Base-by-base conservation (phyloP, 2,113 vertebrate genomes). In the Oenanthe oenanthe region DNA sequence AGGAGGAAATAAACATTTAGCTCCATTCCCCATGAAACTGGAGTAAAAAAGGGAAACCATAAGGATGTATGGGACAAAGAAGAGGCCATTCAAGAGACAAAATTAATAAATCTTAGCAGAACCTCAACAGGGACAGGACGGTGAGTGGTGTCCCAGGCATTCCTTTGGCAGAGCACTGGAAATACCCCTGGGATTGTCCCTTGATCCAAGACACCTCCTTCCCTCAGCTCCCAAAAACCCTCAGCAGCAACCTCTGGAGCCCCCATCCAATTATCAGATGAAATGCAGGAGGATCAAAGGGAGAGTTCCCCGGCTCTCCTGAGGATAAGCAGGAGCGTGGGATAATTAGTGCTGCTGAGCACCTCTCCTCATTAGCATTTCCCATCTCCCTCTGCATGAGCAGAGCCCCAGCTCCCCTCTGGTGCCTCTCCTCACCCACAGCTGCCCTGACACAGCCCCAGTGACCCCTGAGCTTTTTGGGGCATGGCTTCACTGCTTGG, bases 231-330 rank as follows among this genome's bases (percentile, higher is more conserved):
- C 91, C 95, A 45, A 42, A 70, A 92, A 26, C 0, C 2, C 57
- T 65, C 53, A 0, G 66, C 74, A 61, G 62, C 18, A 92, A 56
- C 62, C 91, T 82, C 85, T 85, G 93, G 93, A 94, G 58, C 14
- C 87, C 57, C 78, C 50, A 40, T 51, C 62, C 92, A 73, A 67
- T 95, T 93, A 95, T 6, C 51, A 92, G 84, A 73, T 75, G 66
- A 85, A 88, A 85, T 58, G 60, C 80, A 73, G 74, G 89, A 89
- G 74, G 93, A 97, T 96, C 93, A 95, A 95, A 96, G 92, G 58
- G 28, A 77, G 74, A 74, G 87, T n/a, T 89, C 85, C 77, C 81
- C n/a, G 60, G 54, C 77, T 88, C 90, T 67, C 78, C 50, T 9
- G 80, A 95, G 93, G 94, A 76, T 66, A 70, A 85, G 93, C 81